Evolutionary conservation across 2,888 invertebrate species (phyloP).

Genomic region (Listrodromus nycthemerus): DNA sequence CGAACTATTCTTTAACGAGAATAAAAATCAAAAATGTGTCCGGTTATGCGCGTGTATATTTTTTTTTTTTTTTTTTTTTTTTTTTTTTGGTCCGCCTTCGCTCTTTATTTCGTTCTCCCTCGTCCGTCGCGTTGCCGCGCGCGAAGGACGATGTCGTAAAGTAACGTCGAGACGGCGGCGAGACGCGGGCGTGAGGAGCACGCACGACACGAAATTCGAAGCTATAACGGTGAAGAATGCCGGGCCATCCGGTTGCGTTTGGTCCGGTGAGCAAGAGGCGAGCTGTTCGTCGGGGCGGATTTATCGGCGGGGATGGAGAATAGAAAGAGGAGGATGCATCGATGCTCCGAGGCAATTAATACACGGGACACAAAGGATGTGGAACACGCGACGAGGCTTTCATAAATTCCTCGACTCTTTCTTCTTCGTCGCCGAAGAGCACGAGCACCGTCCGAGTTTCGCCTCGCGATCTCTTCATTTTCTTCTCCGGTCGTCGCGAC

Average conservation of each 20-base stretch:
- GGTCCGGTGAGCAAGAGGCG: slow-evolving; percentile 25
- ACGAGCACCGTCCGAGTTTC: neutral
- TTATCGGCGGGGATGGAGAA: slow-evolving; percentile 14
- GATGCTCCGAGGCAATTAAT: slow-evolving; percentile 47
- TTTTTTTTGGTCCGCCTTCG: neutral
- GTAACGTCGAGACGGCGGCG: neutral
- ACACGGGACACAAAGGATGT: slow-evolving; percentile 61
- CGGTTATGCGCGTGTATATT: slow-evolving; percentile 16
- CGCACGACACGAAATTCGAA: slow-evolving; percentile 18
- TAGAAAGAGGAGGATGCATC: slow-evolving; percentile 19
- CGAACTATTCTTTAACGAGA: too few species aligned
- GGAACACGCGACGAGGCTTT: slow-evolving; percentile 41
- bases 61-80: slow-evolving; percentile 23
- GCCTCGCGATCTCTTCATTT: neutral
- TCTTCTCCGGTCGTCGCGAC: neutral
- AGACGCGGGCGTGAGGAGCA: neutral
- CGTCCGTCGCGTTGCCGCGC: neutral
- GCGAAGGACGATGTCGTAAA: slow-evolving; percentile 29
- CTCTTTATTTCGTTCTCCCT: slow-evolving; percentile 23
- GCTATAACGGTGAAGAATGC: slow-evolving; percentile 38
- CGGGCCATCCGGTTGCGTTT: neutral
- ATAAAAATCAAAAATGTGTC: slow-evolving; percentile 39
- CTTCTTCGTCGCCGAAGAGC: neutral
- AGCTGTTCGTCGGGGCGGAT: neutral
- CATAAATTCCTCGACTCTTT: neutral